A percentile compares a stretch with the other conserved stretches of the same genome.
These are phyloP conservation scores for Callimorpha dominula DNA, from an alignment of 2,888 invertebrate species.

Conservation along the genomic window DNA sequence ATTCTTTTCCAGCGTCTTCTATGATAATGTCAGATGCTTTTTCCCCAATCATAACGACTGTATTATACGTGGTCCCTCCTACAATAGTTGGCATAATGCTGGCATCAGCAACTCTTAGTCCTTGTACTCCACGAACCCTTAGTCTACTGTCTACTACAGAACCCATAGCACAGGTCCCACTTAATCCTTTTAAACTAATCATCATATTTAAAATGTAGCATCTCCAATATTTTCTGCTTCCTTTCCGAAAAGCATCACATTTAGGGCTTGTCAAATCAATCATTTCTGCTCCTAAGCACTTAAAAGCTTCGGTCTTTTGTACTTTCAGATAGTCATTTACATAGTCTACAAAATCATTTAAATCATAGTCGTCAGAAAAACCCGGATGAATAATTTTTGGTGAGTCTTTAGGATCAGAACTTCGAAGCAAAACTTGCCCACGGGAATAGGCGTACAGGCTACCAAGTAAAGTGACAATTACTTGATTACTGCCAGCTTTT, in stretches of 20 bases:
- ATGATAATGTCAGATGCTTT: conserved; percentile 38
- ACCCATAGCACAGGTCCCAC: conserved; percentile 92
- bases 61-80: not conserved
- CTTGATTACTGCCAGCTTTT: conserved; percentile 32
- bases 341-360: conserved; percentile 53
- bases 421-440: conserved; percentile 50
- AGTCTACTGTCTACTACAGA: conserved; percentile 89
- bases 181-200: conserved; percentile 89
- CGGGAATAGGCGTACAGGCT: conserved; percentile 52
- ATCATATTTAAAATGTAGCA: conserved; percentile 67
- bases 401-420: conserved; percentile 40
- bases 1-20: conserved; percentile 30
- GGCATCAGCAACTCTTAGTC: conserved; percentile 57
- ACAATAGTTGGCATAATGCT: conserved; percentile 78
- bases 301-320: conserved; percentile 56
- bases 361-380: conserved; percentile 52
- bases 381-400: conserved; percentile 50
- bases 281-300: conserved; percentile 46
- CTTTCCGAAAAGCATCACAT: conserved; percentile 30
- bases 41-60: conserved; percentile 32
- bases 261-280: conserved; percentile 37
- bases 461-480: conserved; percentile 36
- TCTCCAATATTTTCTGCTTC: conserved; percentile 50
- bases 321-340: conserved; percentile 54
- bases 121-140: conserved; percentile 47